phyloP scores from a whole-genome alignment of 2,113 vertebrate genomes.

The Tauraco erythrolophus region DNA sequence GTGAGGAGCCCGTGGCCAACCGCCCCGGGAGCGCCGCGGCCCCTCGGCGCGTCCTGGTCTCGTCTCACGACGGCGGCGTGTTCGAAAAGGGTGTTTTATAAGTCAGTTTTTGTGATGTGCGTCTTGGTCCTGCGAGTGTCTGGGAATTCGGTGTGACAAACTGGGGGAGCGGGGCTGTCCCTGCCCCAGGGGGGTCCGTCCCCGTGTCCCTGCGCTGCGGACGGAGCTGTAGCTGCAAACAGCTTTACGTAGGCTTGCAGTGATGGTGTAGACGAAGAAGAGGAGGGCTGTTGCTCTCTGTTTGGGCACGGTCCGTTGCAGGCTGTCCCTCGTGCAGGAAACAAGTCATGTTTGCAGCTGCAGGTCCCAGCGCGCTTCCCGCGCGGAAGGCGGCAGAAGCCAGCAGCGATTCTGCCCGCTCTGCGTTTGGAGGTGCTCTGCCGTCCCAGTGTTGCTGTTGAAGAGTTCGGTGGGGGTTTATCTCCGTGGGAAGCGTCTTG shows the following conservation, averaged over 20 bases:
- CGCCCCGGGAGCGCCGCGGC: rapidly evolving
- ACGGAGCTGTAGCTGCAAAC: not conserved
- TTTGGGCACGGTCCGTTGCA: not conserved
- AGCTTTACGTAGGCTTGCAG: not conserved
- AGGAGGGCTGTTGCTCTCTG: not conserved
- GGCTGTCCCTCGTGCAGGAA: not conserved
- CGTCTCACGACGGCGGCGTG: rapidly evolving
- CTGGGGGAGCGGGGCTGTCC: not conserved
- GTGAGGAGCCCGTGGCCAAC: not conserved
- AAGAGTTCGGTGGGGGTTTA: not conserved
- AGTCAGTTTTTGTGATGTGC: too few species aligned
- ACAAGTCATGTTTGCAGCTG: rapidly evolving
- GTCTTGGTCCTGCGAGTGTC: not conserved
- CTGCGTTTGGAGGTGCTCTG: not conserved
- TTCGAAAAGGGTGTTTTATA: not conserved
- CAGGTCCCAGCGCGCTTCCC: not conserved
- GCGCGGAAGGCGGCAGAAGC: not conserved
- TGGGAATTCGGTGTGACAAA: not conserved
- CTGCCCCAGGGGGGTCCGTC: not conserved
- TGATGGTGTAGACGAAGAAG: not conserved
- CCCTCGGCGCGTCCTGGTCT: rapidly evolving
- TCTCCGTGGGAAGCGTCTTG: not conserved
- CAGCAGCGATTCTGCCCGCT: not conserved
- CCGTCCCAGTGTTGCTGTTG: not conserved
- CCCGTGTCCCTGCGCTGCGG: rapidly evolving